These are phyloP conservation scores for Scopus umbretta DNA, from an alignment of 2,113 vertebrate species.

Conservation along the genomic window DNA sequence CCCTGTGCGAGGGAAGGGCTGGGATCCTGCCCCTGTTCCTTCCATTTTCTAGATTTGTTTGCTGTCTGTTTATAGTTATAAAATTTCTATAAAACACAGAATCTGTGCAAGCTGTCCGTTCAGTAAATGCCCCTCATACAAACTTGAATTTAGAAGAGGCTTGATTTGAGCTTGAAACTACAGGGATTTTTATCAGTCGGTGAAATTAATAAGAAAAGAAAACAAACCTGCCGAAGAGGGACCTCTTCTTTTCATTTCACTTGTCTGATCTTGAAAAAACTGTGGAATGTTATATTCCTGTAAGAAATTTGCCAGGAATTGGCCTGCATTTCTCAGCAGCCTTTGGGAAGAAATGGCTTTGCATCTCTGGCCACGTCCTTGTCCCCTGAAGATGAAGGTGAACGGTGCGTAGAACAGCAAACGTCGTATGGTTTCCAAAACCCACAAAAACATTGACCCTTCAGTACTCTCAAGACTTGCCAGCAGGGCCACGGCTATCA, in stretches of 20 bases:
- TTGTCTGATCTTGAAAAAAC: not conserved
- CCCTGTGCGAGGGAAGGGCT: accelerated
- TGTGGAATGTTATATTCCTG: not conserved
- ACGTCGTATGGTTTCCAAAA: accelerated
- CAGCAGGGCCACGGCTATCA: accelerated
- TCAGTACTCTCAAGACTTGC: accelerated
- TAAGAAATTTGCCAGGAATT: not conserved
- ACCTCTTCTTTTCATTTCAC: not conserved
- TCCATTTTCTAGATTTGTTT: not conserved
- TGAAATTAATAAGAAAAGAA: not conserved
- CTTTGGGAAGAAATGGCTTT: not conserved
- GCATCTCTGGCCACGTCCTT: not conserved
- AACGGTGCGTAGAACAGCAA: not conserved
- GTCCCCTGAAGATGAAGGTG: not conserved
- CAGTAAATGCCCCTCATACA: not conserved
- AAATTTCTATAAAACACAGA: not conserved
- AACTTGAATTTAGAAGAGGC: not conserved
- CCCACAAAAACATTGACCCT: no score
- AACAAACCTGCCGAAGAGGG: not conserved
- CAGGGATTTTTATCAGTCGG: not conserved
- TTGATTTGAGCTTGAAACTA: not conserved
- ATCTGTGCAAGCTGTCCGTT: not conserved
- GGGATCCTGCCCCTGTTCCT: not conserved
- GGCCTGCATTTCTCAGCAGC: not conserved
- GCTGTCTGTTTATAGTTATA: not conserved